A percentile compares a stretch with the other conserved stretches of the same genome.
Conservation (phyloP, 2,888 invertebrate species). For the Pteria penguin region DNA sequence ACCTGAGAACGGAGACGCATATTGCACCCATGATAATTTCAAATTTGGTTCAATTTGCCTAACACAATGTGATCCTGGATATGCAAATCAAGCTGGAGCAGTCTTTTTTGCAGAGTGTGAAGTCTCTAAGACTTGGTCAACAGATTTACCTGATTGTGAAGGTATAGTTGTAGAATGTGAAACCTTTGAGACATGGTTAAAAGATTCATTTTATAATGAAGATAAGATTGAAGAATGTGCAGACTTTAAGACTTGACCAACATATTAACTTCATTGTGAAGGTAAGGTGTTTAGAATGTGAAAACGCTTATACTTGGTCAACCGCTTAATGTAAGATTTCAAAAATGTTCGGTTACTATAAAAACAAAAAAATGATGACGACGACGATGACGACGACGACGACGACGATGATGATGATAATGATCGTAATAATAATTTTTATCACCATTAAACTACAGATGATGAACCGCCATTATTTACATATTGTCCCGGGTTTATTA, state of each 20-base stretch:
- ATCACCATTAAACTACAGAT: conserved; percentile 16
- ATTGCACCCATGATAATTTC: not conserved
- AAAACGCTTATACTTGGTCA: not conserved
- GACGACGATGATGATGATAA: too few species aligned
- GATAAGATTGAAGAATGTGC: too few species aligned
- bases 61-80: conserved; percentile 6
- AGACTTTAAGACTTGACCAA: conserved; percentile 10
- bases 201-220: too few species aligned
- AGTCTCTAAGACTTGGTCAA: conserved; percentile 12
- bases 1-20: not conserved
- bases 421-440: too few species aligned
- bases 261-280: conserved; percentile 1
- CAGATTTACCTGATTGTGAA: conserved; percentile 2
- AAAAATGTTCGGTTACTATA: too few species aligned
- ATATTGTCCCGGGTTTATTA: conserved; percentile 16
- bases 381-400: too few species aligned
- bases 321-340: too few species aligned
- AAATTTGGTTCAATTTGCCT: conserved; percentile 8
- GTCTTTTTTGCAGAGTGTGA: not conserved
- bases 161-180: too few species aligned
- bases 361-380: too few species aligned
- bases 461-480: conserved; percentile 11
- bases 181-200: too few species aligned
- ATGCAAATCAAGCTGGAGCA: not conserved
- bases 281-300: not conserved